Evolutionary conservation across 2,888 invertebrate species (phyloP), one percentile per base, ranked within the genome.

Genomic region (Xylophagus ater): DNA sequence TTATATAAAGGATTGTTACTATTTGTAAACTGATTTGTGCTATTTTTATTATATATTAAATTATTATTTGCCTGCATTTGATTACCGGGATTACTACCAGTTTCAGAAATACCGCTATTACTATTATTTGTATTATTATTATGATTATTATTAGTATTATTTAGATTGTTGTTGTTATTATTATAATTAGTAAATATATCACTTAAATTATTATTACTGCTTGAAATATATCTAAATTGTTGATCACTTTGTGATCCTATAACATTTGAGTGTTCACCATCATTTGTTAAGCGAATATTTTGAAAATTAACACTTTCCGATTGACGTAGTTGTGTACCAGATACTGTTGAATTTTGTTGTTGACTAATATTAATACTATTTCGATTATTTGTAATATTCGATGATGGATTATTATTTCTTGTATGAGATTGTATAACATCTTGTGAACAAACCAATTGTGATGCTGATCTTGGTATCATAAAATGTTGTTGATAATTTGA

Each of bases 391-490:
- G 41, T 35, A 32, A 41, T 32, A 36, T 44, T 44, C 43, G 38
- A 40, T 41, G 43, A 30, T 29, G 29, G 40, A 18, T 43, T 40
- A 13, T 38, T 10, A 23, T 15, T 18, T 32, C 14, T 24, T 21
- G 29, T 4, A 15, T 18, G 28, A 10, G 47, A 18, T 23, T 25
- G 29, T 12, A n/a, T 33, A 28, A 36, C 14, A 42, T 42, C 36
- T 45, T 53, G 55, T 45, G 47, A 54, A 39, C 70, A 71, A 8
- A 71, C 71, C 52, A 73, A 56, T 49, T 75, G 74, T 44, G 76
- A 75, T 48, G 74, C 67, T 46, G 76, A 75, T 42, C 74, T 70
- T 45, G 75, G 69, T 56, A 74, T 55, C 45, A 55, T 50, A 60
- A 63, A 52, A 62, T 59, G 55, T 51, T 46, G 44, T 24, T 42